phyloP scores from a whole-genome alignment of 1,140 invertebrate species.

The Drosophila orena region DNA sequence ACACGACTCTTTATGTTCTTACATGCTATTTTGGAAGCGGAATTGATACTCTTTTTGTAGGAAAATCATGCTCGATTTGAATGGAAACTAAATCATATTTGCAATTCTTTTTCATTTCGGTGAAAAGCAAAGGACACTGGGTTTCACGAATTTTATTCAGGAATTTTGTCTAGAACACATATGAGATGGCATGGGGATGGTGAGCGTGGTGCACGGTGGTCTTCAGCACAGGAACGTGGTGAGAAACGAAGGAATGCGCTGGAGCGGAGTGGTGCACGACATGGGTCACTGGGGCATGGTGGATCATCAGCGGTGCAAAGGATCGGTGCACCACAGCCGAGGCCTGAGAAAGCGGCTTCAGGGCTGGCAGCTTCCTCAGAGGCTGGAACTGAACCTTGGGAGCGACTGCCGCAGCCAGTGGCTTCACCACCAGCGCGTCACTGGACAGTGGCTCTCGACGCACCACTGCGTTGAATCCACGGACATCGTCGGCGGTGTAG shows the following conservation, averaged over 20 bases:
- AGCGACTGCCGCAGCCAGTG: background rate
- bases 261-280: conserved; percentile 61
- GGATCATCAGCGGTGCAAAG: conserved; percentile 59
- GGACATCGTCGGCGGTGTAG: conserved; percentile 78
- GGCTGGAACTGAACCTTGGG: conserved; percentile 31
- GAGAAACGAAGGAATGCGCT: conserved; percentile 50
- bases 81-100: too few relatives aligned
- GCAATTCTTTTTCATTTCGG: too few relatives aligned
- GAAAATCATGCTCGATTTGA: background rate
- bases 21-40: background rate
- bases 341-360: conserved; percentile 37
- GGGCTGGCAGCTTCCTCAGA: conserved; percentile 23
- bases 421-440: conserved; percentile 21
- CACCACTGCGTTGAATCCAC: conserved; percentile 84
- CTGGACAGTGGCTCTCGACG: conserved; percentile 79
- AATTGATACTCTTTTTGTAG: background rate
- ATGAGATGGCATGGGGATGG: conserved; percentile 68
- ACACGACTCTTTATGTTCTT: conserved; percentile 11
- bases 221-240: conserved; percentile 66
- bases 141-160: background rate
- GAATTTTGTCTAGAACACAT: conserved; percentile 62
- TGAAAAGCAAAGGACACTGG: too few relatives aligned
- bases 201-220: conserved; percentile 44
- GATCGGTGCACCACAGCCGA: conserved; percentile 54
- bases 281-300: conserved; percentile 71